These are phyloP conservation scores for Ommatoiulus sabulosus DNA, from an alignment of 2,888 invertebrate species.

Conservation along the genomic window DNA sequence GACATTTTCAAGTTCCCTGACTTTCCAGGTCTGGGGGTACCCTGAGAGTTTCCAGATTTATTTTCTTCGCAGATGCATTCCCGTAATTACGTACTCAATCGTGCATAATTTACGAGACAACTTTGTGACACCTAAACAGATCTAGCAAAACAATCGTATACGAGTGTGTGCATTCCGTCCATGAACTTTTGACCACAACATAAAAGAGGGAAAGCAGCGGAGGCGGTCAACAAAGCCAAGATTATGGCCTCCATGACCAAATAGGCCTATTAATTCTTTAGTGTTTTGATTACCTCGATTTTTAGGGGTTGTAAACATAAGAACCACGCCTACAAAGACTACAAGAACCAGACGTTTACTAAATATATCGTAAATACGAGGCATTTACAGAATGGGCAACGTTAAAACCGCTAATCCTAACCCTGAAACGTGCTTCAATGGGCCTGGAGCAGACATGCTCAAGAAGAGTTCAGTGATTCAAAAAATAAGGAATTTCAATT, in stretches of 20 bases:
- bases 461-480: neutral
- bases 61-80: no score
- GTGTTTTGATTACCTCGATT: neutral
- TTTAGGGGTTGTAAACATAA: neutral
- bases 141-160: neutral
- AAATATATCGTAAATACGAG: neutral
- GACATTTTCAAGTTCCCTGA: no score
- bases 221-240: neutral
- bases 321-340: conserved; percentile 21
- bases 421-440: neutral
- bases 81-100: no score
- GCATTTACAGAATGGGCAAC: neutral
- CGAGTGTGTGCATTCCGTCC: neutral
- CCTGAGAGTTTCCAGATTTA: no score
- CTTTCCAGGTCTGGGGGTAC: no score
- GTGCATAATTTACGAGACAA: no score
- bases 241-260: conserved; percentile 1
- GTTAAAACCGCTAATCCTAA: neutral
- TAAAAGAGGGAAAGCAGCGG: neutral
- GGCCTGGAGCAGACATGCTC: neutral
- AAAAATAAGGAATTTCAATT: neutral
- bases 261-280: neutral
- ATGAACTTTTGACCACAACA: conserved; percentile 21
- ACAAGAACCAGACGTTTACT: neutral
- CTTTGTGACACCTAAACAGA: no score